Base-by-base conservation (phyloP, 2,888 invertebrate species). In the Ariolimax columbianus region DNA sequence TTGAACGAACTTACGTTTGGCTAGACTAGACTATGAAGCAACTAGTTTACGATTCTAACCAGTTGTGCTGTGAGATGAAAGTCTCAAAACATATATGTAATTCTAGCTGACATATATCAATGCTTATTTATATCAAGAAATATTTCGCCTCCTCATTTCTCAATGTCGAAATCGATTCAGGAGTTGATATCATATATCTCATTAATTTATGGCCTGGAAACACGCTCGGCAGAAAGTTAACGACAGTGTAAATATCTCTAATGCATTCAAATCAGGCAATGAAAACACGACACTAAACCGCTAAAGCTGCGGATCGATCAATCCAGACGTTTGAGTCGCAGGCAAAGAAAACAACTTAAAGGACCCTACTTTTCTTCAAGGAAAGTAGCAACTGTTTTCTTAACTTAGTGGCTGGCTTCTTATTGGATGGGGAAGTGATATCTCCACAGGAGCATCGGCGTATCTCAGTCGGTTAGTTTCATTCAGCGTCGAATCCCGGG, bases 181-280 rank as follows among this genome's bases (percentile, higher is more conserved):
- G 75, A 75, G 75, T 82, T 82, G 72, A 82, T 75, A 82, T 73
- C 63, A 81, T 72, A 81, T 81, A 55, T 72, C 63, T 38, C 47
- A 82, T 73, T 63, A 75, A 82, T 82, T 82, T 82, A 75, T 40
- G 75, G 72, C 33, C 75, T n/a, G 82, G 73, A 59, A 59, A 26
- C 82, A 75, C 75, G 43, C 75, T 82, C 63, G 63, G 33, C 75
- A 40, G 75, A 81, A 81, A 72, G 73, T 63, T 75, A 75, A 59
- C 40, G 59, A 63, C 63, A 72, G 75, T 63, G 82, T 82, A 73
- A 82, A 82, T 82, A 82, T 82, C 82, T 82, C 75, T 73, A 82
- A 82, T 82, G 82, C 82, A 82, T 82, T 73, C 82, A 55, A 82
- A 82, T 82, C 82, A 82, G 82, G 82, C 75, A 82, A 82, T 82